Evolutionary conservation across 2,797 vertebrate species (phyloP), one percentile per base, ranked within the genome.

Genomic region (Sarcophilus harrisii): DNA sequence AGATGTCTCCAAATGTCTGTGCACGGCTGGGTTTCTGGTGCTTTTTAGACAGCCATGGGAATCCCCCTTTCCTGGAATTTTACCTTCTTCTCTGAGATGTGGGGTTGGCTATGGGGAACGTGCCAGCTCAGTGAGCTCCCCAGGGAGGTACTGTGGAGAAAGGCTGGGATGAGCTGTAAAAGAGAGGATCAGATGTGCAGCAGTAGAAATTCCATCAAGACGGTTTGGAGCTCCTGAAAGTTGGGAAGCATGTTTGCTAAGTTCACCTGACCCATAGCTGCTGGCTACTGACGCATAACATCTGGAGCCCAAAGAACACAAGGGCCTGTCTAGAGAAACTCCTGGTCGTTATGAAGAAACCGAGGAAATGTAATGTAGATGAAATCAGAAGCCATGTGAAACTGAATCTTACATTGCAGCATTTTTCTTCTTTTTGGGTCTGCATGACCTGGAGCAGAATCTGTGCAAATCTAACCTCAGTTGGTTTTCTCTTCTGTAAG

Each of bases 21-120:
- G n/a, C 14, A 60, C 10, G 57, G 38, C 58, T 21, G 29, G 55
- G 87, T 96, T 95, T 89, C 27, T 91, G 90, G 62, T 81, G 21
- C 58, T 95, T 91, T 73, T 66, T 29, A 49, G 28, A 11, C 52
- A 92, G 49, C 24, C 5, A 16, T 32, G 91, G 89, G 58, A 81
- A 90, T 38, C 62, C 8, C 8, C 21, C 21, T 60, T 73, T 54
- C 57, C 91, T 27, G 11, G 94, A 94, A 94, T 94, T 92, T 92
- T 24, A 60, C 27, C 81, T 92, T 94, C 57, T 96, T 87, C 90
- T 55, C 90, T 95, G 66, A 66, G 91, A 5, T 81, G 4, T 91
- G 90, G 94, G 45, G 90, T 38, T 90, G 92, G 58, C 0, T 28
- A 45, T 58, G 57, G 91, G 57, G 94, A 95, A 57, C 66, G 92